These are phyloP conservation scores for Drosophila lacicola DNA, from an alignment of 2,888 invertebrate species.

Conservation along the genomic window DNA sequence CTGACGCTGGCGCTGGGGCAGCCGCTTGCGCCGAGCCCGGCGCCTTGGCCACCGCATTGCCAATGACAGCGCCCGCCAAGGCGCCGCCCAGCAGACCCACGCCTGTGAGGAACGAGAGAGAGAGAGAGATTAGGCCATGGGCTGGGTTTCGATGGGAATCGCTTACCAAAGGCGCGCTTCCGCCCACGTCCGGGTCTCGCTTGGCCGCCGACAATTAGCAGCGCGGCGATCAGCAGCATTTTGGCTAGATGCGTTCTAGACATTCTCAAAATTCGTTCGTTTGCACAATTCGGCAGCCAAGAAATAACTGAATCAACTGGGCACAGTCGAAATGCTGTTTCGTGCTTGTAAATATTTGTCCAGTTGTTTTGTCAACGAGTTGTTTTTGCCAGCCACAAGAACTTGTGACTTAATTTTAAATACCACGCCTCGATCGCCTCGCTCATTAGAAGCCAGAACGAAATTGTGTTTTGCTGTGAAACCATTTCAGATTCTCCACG, in stretches of 20 bases:
- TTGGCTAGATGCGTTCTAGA: conserved; percentile 26
- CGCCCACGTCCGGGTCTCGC: conserved; percentile 55
- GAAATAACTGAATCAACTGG: conserved; percentile 34
- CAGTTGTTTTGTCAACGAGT: conserved; percentile 52
- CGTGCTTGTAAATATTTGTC: conserved; percentile 49
- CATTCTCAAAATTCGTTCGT: conserved; percentile 43
- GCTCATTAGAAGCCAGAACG: conserved; percentile 23
- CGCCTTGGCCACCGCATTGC: conserved; percentile 41
- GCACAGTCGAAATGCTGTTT: conserved; percentile 39
- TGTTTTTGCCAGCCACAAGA: conserved; percentile 32
- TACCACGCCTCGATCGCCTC: conserved; percentile 23
- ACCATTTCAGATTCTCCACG: conserved; percentile 3
- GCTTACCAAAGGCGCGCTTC: conserved; percentile 59
- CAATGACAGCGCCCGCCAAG: conserved; percentile 55
- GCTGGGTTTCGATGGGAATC: neutral
- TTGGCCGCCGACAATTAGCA: conserved; percentile 40
- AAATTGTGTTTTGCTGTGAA: neutral
- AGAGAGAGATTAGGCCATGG: too few species aligned
- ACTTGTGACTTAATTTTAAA: conserved; percentile 44
- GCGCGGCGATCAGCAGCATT: conserved; percentile 37
- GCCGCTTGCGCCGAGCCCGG: conserved; percentile 12
- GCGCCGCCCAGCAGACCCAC: conserved; percentile 61
- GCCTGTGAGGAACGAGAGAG: conserved; percentile 26
- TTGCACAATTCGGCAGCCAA: conserved; percentile 19
- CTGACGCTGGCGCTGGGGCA: conserved; percentile 24